phyloP scores from a whole-genome alignment of 2,113 vertebrate species.

The Jaculus jaculus region DNA sequence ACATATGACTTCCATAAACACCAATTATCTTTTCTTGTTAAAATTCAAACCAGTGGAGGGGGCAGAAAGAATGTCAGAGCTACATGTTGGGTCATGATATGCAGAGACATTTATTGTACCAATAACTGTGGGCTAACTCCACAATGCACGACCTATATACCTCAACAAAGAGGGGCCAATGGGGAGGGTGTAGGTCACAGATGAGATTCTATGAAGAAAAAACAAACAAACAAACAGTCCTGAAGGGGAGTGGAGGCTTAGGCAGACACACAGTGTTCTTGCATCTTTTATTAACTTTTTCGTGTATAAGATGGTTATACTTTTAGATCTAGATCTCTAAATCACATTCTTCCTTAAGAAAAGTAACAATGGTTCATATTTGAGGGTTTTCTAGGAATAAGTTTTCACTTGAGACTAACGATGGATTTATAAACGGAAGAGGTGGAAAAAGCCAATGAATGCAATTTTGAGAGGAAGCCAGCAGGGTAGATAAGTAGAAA shows the following conservation, averaged over 20 bases:
- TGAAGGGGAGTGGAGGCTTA: not conserved
- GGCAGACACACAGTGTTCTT: not conserved
- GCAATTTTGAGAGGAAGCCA: not conserved
- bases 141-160: too few relatives aligned
- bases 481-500: not conserved
- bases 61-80: too few relatives aligned
- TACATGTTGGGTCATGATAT: too few relatives aligned
- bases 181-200: too few relatives aligned
- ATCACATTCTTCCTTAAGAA: not conserved
- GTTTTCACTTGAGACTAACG: not conserved
- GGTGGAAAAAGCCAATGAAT: not conserved
- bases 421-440: not conserved
- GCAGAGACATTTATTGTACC: too few relatives aligned
- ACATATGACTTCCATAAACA: too few relatives aligned
- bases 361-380: not conserved
- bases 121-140: too few relatives aligned
- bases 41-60: too few relatives aligned
- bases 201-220: not conserved
- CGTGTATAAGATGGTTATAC: not conserved
- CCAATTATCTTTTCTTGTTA: too few relatives aligned
- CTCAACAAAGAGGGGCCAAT: too few relatives aligned
- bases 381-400: not conserved
- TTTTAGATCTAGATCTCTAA: not conserved
- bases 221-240: not conserved
- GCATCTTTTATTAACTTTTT: not conserved